phyloP scores from a whole-genome alignment of 2,113 vertebrate species.

The Ploceus nigricollis region DNA sequence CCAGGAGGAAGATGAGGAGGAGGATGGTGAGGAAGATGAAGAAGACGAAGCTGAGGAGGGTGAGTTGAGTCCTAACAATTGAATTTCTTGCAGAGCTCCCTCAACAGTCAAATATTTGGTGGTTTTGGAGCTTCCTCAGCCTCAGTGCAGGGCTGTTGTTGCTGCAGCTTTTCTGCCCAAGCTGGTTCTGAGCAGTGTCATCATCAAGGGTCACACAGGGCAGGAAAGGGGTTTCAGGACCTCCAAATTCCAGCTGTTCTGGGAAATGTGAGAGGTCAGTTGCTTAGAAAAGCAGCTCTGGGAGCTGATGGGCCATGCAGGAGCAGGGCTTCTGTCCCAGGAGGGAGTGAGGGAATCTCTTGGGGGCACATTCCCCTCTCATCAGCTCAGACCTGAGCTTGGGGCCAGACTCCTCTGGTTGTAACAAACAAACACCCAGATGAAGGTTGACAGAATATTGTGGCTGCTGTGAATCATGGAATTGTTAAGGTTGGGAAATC shows the following conservation, averaged over 20 bases:
- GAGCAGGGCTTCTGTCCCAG: neutral
- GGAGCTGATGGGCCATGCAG: rapidly evolving
- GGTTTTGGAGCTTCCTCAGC: neutral
- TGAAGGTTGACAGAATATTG: neutral
- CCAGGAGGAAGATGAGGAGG: constrained; percentile 71
- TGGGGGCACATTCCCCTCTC: neutral
- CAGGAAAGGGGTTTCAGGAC: neutral
- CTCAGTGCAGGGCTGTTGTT: neutral
- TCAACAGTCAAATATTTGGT: neutral
- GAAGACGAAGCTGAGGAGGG: constrained; percentile 69
- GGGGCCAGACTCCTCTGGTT: neutral
- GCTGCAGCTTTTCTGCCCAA: neutral
- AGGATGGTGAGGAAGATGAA: constrained; percentile 63
- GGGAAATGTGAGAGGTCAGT: neutral
- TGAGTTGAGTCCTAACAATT: neutral
- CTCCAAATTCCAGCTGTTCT: neutral
- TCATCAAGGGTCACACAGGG: neutral
- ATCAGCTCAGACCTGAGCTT: neutral
- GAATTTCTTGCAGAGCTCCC: neutral
- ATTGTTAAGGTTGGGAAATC: neutral
- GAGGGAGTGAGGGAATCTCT: neutral
- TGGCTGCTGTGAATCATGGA: neutral
- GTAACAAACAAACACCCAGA: neutral
- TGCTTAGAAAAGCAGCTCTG: neutral
- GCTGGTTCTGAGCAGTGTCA: neutral